Conservation (phyloP, 1,140 invertebrate genomes). For the Neodiprion fabricii region DNA sequence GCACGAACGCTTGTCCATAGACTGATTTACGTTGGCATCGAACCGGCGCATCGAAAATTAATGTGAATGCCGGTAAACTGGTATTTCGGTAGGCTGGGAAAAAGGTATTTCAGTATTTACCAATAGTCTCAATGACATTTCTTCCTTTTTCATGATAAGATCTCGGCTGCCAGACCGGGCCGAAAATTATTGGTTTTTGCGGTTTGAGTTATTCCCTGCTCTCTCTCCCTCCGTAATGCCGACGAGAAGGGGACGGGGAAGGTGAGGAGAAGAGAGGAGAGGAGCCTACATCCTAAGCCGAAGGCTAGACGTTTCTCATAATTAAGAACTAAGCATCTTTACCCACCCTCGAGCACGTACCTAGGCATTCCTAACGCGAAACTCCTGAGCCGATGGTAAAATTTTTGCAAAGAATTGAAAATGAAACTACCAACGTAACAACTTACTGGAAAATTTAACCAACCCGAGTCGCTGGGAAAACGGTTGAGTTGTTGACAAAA, state of each 20-base stretch:
- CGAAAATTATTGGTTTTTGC: constrained; percentile 54
- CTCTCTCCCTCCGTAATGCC: constrained; percentile 13
- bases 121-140: constrained; percentile 51
- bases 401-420: too few species aligned
- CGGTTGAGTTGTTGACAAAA: too few species aligned
- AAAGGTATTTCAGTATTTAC: constrained; percentile 49
- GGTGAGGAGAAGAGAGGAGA: constrained; percentile 17
- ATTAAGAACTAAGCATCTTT: neutral
- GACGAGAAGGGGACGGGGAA: neutral
- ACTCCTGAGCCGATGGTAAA: too few species aligned
- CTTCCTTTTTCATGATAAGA: constrained; percentile 44
- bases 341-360: neutral
- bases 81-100: constrained; percentile 35
- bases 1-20: neutral
- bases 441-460: too few species aligned
- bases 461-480: too few species aligned
- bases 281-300: constrained; percentile 8
- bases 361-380: too few species aligned
- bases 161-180: constrained; percentile 34
- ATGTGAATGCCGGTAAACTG: constrained; percentile 47
- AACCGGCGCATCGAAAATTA: constrained; percentile 42
- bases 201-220: constrained; percentile 51
- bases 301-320: neutral
- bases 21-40: constrained; percentile 2
- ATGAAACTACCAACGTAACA: too few species aligned